These are phyloP conservation scores for Pleuronectes platessa DNA, from an alignment of 2,113 vertebrate genomes.

Conservation along the genomic window DNA sequence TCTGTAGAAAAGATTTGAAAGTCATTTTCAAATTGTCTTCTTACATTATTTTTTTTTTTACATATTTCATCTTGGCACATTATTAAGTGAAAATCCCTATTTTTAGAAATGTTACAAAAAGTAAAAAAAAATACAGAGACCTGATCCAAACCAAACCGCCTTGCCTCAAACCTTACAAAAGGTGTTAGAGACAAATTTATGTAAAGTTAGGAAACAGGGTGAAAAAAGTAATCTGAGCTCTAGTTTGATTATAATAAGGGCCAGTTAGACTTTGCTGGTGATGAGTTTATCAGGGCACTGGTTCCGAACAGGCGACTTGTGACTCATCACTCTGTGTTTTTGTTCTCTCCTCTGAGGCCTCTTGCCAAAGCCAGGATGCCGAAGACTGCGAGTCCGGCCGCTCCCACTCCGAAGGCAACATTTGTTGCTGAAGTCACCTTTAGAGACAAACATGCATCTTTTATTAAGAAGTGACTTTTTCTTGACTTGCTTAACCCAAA, in stretches of 20 bases:
- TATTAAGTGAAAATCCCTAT: background rate
- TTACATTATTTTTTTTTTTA: background rate
- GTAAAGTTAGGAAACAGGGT: no score
- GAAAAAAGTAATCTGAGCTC: background rate
- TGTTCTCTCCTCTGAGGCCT: slow-evolving; percentile 37
- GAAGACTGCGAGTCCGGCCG: slow-evolving; percentile 41
- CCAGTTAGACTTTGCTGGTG: slow-evolving; percentile 38
- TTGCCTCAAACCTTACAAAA: no score
- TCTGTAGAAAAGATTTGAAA: background rate
- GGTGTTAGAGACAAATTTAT: no score
- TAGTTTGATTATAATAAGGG: background rate
- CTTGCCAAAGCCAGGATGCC: background rate
- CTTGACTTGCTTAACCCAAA: background rate
- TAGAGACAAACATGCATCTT: background rate
- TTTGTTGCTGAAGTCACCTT: slow-evolving; percentile 69
- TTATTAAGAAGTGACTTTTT: background rate
- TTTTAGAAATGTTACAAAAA: background rate
- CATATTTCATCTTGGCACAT: background rate
- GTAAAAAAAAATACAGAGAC: background rate
- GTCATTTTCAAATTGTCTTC: background rate
- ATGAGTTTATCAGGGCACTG: slow-evolving; percentile 24
- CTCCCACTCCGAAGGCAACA: background rate
- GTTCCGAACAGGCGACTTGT: no score
- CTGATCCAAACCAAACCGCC: no score
- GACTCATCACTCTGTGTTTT: slow-evolving; percentile 5